These are phyloP conservation scores for Euphydryas editha DNA, from an alignment of 2,888 invertebrate species.

Conservation along the genomic window DNA sequence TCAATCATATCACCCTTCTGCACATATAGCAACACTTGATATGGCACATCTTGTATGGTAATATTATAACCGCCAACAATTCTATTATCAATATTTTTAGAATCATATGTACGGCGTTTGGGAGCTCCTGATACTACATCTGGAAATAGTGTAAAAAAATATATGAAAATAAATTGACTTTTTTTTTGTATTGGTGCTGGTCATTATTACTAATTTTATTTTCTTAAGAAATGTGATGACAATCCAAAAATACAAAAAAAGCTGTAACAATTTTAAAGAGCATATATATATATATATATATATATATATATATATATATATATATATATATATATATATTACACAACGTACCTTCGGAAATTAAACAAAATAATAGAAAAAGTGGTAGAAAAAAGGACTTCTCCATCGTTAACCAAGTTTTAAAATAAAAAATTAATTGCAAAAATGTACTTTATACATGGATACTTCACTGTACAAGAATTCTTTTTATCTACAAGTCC, in stretches of 20 bases:
- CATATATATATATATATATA: too few species aligned
- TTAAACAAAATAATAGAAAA: conserved; percentile 22
- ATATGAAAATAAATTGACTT: too few species aligned
- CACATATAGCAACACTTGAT: conserved; percentile 69
- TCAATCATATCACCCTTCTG: conserved; percentile 54
- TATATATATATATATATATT: background rate
- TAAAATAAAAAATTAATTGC: conserved; percentile 13
- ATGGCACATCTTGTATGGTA: conserved; percentile 62
- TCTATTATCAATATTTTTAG: conserved; percentile 48
- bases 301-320: too few species aligned
- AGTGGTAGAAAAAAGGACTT: conserved; percentile 19
- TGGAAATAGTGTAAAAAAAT: conserved; percentile 40
- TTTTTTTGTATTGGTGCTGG: too few species aligned
- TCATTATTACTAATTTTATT: background rate
- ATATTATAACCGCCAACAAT: conserved; percentile 74
- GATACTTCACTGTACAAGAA: conserved; percentile 22
- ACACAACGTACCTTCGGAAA: conserved; percentile 17
- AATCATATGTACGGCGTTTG: conserved; percentile 23
- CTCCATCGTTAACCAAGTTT: conserved; percentile 21
- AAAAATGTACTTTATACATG: conserved; percentile 30
- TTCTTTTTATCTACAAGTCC: conserved; percentile 17
- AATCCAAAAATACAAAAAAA: too few species aligned
- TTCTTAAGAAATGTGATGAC: background rate
- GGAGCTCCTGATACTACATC: conserved; percentile 53
- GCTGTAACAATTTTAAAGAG: too few species aligned